Evolutionary conservation across 2,888 invertebrate species (phyloP), one percentile per base, ranked within the genome.

Genomic region (Meloe dianella): DNA sequence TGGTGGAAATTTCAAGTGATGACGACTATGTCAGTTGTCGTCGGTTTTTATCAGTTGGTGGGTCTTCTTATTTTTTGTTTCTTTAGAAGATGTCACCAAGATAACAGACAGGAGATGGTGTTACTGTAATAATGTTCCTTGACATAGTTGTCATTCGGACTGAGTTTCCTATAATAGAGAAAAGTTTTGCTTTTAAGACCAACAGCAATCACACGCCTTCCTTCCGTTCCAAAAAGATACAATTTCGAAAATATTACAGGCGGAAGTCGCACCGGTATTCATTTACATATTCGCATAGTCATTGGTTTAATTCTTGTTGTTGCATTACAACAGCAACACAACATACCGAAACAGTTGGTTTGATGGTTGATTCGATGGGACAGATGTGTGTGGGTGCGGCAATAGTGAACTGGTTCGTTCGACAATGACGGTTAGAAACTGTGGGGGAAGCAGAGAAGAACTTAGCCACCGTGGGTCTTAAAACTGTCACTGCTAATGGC

Each of bases 401-500:
- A 54, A 54, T 54, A 54, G 22, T 12, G 14, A 54, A 54, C 54
- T 54, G 54, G 54, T 54, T 54, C 22, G 54, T 54, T 54, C 22
- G 14, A 54, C 54, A 24, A 54, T 54, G 47, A 54, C 54, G 24
- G 54, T 24, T 54, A 54, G 71, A 69, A 65, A 65, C n/a, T n/a
- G n/a, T n/a, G 70, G 60, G 62, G 65, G 63, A 72, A 66, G 73
- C 69, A 71, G 76, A 66, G 75, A 69, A 66, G 68, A 72, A 75
- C 76, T 68, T 78, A 20, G 47, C 41, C 51, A 62, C 54, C 29
- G 60, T 58, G 58, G 69, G 82, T 82, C 82, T 83, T 83, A 83
- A 84, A 84, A 82, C 83, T 82, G 84, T 84, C 84, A 83, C 82
- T 77, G 80, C 78, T 83, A 84, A 84, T 84, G 83, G 83, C 83